phyloP scores from a whole-genome alignment of 2,797 vertebrate genomes.

The Microtus agrestis region DNA sequence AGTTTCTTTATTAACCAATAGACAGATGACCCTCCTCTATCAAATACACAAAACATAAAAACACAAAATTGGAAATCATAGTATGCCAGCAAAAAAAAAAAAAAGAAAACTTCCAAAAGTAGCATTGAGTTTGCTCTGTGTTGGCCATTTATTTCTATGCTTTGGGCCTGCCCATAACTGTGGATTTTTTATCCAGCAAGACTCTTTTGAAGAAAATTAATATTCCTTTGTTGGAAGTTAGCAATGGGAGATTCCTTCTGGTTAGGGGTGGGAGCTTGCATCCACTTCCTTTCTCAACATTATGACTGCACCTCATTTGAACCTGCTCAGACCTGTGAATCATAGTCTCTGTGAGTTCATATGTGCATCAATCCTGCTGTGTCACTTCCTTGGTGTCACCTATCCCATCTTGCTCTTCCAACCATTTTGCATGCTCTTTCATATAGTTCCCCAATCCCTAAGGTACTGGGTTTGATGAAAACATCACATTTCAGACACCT shows the following conservation, averaged over 20 bases:
- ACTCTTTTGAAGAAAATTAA: background rate
- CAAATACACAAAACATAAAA: background rate
- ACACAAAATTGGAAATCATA: background rate
- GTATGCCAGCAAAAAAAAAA: too few species aligned
- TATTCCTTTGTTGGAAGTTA: background rate
- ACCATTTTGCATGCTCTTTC: background rate
- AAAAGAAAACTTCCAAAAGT: background rate
- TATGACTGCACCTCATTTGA: background rate
- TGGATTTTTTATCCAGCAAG: background rate
- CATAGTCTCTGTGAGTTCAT: background rate
- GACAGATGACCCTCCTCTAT: too few species aligned
- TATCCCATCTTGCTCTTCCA: background rate
- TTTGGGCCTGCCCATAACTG: background rate
- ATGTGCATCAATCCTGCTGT: background rate
- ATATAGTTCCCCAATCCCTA: background rate
- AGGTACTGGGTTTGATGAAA: background rate
- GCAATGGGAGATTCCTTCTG: background rate
- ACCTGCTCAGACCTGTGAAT: background rate
- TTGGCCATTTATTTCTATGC: background rate
- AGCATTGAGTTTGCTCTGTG: background rate
- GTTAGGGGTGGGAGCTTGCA: background rate
- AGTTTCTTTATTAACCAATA: too few species aligned
- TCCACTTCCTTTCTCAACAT: background rate
- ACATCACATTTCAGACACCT: background rate
- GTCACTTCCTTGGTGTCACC: too few species aligned